Conservation (phyloP, 2,888 invertebrate species). For the Phyllotreta cruciferae region DNA sequence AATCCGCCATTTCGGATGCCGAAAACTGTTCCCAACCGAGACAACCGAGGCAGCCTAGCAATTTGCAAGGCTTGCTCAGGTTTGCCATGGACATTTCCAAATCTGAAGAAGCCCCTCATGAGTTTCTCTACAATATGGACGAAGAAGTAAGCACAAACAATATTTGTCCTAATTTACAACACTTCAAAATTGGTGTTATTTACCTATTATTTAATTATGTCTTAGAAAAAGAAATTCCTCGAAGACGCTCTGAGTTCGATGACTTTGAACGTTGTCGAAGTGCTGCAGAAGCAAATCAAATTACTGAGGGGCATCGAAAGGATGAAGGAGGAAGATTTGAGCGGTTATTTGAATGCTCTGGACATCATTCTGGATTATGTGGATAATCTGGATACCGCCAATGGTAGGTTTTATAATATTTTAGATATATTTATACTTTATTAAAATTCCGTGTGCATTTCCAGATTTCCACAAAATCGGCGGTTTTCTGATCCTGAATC, state of each 20-base stretch:
- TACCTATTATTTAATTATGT: conserved; percentile 35
- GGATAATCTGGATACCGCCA: conserved; percentile 81
- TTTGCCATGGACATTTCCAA: conserved; percentile 75
- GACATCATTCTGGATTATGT: conserved; percentile 72
- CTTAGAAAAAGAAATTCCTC: conserved; percentile 74
- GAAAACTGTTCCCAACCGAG: neutral
- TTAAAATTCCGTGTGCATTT: conserved; percentile 14
- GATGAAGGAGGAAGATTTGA: conserved; percentile 62
- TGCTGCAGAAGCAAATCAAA: conserved; percentile 69
- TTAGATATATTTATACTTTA: neutral
- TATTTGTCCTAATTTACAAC: neutral
- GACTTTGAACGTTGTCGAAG: conserved; percentile 73
- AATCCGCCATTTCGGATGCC: neutral
- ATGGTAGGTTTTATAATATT: conserved; percentile 63
- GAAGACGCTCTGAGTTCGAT: conserved; percentile 74
- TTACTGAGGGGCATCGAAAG: conserved; percentile 64
- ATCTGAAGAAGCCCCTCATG: conserved; percentile 65
- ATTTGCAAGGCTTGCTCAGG: conserved; percentile 66
- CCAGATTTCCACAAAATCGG: conserved; percentile 85
- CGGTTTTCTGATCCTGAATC: conserved; percentile 76
- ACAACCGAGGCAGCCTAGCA: conserved; percentile 56
- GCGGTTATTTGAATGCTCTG: conserved; percentile 70
- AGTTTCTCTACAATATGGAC: conserved; percentile 66
- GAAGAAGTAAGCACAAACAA: conserved; percentile 64
- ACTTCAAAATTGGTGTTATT: neutral